Conservation (phyloP, 2,113 vertebrate species). For the Halichoerus grypus region DNA sequence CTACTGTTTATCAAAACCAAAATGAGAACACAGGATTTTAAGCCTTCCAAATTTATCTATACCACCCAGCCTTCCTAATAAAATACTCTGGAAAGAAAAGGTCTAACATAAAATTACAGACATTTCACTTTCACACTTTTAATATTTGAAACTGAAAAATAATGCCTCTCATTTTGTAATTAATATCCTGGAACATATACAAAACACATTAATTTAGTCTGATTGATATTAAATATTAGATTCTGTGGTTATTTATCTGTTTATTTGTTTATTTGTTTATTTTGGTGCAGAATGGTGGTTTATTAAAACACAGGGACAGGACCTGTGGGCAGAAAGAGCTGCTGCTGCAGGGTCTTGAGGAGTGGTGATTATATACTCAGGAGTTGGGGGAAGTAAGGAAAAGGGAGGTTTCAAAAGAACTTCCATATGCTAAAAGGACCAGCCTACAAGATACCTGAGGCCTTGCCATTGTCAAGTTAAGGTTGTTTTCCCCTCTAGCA, state of each 20-base stretch:
- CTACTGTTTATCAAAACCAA: neutral
- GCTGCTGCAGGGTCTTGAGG: too few species aligned
- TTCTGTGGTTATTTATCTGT: neutral
- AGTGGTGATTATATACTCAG: too few species aligned
- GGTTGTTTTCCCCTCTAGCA: neutral
- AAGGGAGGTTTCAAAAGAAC: too few species aligned
- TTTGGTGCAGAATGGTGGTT: too few species aligned
- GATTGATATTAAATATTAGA: neutral
- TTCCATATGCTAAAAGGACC: too few species aligned
- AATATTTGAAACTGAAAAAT: constrained; percentile 23
- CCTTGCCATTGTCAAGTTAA: neutral
- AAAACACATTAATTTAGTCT: neutral
- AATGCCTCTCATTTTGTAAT: neutral
- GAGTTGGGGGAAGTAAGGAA: too few species aligned
- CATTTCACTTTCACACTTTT: neutral
- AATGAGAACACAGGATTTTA: neutral
- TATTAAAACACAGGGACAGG: too few species aligned
- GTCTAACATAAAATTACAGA: neutral
- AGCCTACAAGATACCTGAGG: too few species aligned
- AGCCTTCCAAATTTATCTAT: neutral
- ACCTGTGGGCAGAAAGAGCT: too few species aligned
- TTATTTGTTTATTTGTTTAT: too few species aligned
- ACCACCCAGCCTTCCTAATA: neutral
- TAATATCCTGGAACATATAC: neutral
- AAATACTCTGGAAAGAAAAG: neutral